Evolutionary conservation across 2,797 vertebrate genomes (phyloP).

Genomic region (Oceanodroma leucorhoa): DNA sequence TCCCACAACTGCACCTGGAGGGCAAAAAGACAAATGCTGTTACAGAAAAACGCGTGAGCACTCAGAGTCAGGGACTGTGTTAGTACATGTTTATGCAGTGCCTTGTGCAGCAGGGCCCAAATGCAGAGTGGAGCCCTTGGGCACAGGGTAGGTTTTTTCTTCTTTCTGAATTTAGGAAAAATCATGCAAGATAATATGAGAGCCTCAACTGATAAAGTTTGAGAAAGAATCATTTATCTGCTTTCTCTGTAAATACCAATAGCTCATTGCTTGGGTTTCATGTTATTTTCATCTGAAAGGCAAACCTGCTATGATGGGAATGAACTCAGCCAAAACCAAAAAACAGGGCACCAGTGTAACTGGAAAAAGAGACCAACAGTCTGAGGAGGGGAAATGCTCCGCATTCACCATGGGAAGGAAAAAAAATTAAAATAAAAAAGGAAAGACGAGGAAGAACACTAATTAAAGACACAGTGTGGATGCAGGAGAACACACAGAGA

Average conservation of each 20-base stretch:
- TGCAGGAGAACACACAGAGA: slow-evolving; percentile 58
- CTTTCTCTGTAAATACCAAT: not conserved
- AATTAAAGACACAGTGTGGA: slow-evolving; percentile 45
- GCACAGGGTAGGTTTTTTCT: not conserved
- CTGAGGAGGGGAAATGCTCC: not conserved
- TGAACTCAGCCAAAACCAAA: not conserved
- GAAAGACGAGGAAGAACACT: slow-evolving; percentile 30
- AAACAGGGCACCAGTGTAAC: not conserved
- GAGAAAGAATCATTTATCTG: not conserved
- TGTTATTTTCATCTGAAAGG: not conserved
- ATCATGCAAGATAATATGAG: not conserved
- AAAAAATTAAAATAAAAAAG: not conserved
- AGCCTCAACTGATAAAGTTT: not conserved
- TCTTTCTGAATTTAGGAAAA: not conserved
- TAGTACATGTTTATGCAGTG: not conserved
- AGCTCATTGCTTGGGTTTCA: not conserved
- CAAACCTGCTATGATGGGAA: not conserved
- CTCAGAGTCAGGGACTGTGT: not conserved
- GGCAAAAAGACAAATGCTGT: not conserved
- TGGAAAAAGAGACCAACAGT: not conserved
- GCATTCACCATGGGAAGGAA: not conserved
- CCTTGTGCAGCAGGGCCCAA: not conserved
- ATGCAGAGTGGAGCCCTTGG: not conserved
- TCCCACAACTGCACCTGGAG: slow-evolving; percentile 49
- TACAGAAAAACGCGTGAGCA: not conserved